Percentiles rank a stretch among this genome's conserved stretches.
These are phyloP conservation scores for Harpalus rufipes DNA, from an alignment of 2,888 invertebrate genomes.

Conservation along the genomic window DNA sequence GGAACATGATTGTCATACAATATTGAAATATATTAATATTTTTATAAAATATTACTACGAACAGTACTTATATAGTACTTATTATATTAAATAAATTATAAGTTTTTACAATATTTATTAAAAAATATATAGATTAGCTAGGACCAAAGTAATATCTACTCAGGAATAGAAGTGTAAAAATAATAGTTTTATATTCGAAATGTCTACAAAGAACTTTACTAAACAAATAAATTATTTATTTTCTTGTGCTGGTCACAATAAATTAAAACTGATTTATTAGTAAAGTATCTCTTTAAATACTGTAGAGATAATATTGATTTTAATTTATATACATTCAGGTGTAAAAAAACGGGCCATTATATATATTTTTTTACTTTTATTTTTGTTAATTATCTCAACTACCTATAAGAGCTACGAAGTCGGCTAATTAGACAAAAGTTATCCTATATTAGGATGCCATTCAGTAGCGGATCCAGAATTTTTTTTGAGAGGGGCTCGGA, in stretches of 20 bases:
- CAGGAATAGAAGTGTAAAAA: background rate
- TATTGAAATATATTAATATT: too few relatives aligned
- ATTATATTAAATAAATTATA: background rate
- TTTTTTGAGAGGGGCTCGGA: too few relatives aligned
- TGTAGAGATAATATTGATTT: constrained; percentile 26
- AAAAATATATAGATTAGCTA: background rate
- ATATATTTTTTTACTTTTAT: too few relatives aligned
- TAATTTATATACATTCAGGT: constrained; percentile 25
- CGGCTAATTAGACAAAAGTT: too few relatives aligned
- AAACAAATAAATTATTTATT: constrained; percentile 21
- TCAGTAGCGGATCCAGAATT: too few relatives aligned
- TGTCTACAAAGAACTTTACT: background rate
- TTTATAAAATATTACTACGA: too few relatives aligned
- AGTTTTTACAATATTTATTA: background rate
- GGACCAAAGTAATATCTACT: background rate
- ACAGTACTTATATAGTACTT: too few relatives aligned
- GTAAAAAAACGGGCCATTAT: too few relatives aligned
- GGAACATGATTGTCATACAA: too few relatives aligned
- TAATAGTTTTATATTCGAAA: background rate
- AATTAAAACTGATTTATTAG: background rate
- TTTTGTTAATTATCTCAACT: too few relatives aligned
- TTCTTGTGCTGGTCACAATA: constrained; percentile 17
- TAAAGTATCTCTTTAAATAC: background rate
- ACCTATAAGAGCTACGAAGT: too few relatives aligned
- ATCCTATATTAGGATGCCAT: too few relatives aligned